Base-by-base conservation (phyloP, 2,113 vertebrate species). In the Vidua macroura region DNA sequence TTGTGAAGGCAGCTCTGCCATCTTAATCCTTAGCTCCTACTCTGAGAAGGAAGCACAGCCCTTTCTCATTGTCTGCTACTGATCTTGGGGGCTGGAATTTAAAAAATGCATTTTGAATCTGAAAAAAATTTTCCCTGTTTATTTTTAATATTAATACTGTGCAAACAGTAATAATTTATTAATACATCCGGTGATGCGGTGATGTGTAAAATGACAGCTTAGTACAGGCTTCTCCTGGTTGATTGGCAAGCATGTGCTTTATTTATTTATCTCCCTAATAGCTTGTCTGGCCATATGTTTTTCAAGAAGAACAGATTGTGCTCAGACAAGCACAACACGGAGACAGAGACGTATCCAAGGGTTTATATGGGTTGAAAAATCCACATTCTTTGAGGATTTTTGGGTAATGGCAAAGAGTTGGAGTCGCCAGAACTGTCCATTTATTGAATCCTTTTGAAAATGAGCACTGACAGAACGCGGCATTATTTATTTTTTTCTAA, bases 1-100 rank as follows among this genome's bases (percentile, higher is more conserved):
- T 95, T 94, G 53, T 30, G 48, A 69, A 72, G 76, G 52, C 83
- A 79, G 66, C 76, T 93, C 58, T 96, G 76, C 93, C 83, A 33
- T 81, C 80, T 53, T 78, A 70, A 81, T 90, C 56, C 83, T 91
- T 49, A 31, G 3, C 15, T 9, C 39, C 63, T 18, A 1, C 55
- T 44, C 56, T 0, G 1, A 23, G 69, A 22, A 60, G 78, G 93
- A 55, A 64, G 49, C 53, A 24, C 33, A 81, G 56, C 62, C 73
- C 58, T 87, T 89, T 64, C 72, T 77, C 58, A 7, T 39, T 49
- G 52, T 48, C 74, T 73, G 22, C 7, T n/a, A 5, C 53, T 62
- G 19, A 56, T 73, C 43, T 19, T 58, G 76, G 28, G 62, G 63
- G 14, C 4, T 85, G 59, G 52, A 78, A 63, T 37, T 2, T 23